These are phyloP conservation scores for Pogonognathellus flavescens DNA, from an alignment of 1,140 invertebrate species.

Conservation along the genomic window DNA sequence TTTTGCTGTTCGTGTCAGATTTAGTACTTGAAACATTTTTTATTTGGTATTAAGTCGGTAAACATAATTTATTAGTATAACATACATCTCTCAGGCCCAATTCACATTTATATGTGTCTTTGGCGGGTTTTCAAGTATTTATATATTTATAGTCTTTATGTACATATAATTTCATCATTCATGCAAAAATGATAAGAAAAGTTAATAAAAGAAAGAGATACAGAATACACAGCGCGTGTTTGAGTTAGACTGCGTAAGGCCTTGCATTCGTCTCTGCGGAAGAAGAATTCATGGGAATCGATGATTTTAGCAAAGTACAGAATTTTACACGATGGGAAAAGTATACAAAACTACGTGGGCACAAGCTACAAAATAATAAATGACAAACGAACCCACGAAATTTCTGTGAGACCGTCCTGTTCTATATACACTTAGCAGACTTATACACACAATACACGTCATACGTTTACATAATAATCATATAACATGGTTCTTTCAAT, in stretches of 20 bases:
- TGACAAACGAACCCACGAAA: too few species aligned
- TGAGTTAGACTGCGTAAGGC: constrained; percentile 27
- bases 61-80: too few species aligned
- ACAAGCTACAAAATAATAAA: constrained; percentile 9
- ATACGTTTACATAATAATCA: not conserved
- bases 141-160: too few species aligned
- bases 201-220: not conserved
- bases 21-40: too few species aligned
- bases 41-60: too few species aligned
- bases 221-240: not conserved
- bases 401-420: too few species aligned
- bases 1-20: too few species aligned
- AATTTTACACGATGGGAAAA: not conserved
- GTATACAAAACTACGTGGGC: not conserved
- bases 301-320: constrained; percentile 12
- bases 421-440: not conserved
- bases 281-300: constrained; percentile 36
- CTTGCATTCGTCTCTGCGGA: constrained; percentile 34
- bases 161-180: too few species aligned
- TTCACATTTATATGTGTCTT: too few species aligned
- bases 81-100: too few species aligned
- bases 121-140: too few species aligned
- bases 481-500: too few species aligned
- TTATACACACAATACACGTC: not conserved
- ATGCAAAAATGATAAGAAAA: not conserved